A percentile compares a stretch with the other conserved stretches of the same genome.
phyloP scores from a whole-genome alignment of 2,888 invertebrate species.

The Andrena trimmerana region DNA sequence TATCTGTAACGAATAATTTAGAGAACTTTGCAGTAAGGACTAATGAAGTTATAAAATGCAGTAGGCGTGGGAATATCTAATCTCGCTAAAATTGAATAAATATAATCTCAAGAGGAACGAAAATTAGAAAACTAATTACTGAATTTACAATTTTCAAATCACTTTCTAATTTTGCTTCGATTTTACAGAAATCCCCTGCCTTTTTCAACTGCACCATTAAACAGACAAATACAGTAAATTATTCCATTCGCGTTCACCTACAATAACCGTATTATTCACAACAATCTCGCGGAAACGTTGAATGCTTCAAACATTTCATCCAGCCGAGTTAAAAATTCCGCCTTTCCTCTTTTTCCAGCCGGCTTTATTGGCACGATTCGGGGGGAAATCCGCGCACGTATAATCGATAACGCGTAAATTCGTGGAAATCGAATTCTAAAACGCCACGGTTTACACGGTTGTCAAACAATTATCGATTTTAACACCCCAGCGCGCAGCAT shows the following conservation, averaged over 20 bases:
- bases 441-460: conserved; percentile 29
- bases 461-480: conserved; percentile 39
- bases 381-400: neutral
- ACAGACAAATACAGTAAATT: neutral
- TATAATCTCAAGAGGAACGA: too few relatives aligned
- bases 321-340: neutral
- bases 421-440: conserved; percentile 31
- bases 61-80: too few relatives aligned
- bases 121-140: too few relatives aligned
- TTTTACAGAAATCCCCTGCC: too few relatives aligned
- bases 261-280: neutral
- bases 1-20: too few relatives aligned
- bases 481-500: conserved; percentile 6
- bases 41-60: too few relatives aligned
- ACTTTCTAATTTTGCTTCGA: too few relatives aligned
- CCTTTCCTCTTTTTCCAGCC: neutral
- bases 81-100: too few relatives aligned
- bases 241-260: too few relatives aligned
- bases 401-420: conserved; percentile 27
- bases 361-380: neutral
- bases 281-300: neutral
- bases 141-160: too few relatives aligned
- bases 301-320: neutral
- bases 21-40: too few relatives aligned
- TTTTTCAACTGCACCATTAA: neutral